Percentiles rank a stretch among this genome's conserved stretches.
These are phyloP conservation scores for Sebastes itinus DNA, from an alignment of 2,797 vertebrate genomes.

Conservation along the genomic window DNA sequence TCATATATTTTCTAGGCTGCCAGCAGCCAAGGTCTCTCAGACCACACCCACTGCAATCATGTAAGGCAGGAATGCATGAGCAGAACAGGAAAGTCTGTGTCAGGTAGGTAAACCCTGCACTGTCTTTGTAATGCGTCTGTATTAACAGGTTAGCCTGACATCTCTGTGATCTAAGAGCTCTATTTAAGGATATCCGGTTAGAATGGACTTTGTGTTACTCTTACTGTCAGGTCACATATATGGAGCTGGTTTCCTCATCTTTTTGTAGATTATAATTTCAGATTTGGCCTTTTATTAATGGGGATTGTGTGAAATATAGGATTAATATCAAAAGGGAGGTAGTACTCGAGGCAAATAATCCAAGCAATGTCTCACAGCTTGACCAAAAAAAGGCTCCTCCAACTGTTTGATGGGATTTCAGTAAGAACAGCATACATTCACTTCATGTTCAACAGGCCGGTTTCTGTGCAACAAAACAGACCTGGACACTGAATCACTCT, in stretches of 20 bases:
- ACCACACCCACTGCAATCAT: constrained; percentile 86
- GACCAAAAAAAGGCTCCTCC: constrained; percentile 59
- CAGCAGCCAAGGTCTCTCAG: constrained; percentile 84
- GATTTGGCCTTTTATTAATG: constrained; percentile 18
- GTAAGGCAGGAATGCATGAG: constrained; percentile 84
- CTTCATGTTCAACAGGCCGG: constrained; percentile 59
- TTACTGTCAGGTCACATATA: constrained; percentile 7
- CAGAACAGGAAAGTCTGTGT: constrained; percentile 85
- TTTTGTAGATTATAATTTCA: constrained; percentile 9
- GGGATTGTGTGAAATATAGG: constrained; percentile 52
- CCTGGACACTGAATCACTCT: constrained; percentile 51
- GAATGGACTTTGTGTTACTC: constrained; percentile 11
- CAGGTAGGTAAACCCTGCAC: constrained; percentile 72
- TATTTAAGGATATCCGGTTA: constrained; percentile 46
- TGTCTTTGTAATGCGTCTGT: constrained; percentile 68
- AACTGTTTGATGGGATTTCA: constrained; percentile 62
- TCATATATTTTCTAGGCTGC: constrained; percentile 80
- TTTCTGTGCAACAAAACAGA: constrained; percentile 73
- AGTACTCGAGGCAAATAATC: constrained; percentile 73
- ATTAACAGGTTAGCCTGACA: constrained; percentile 71
- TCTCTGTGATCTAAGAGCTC: constrained; percentile 46
- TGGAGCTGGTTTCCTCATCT: neutral
- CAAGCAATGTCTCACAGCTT: constrained; percentile 80
- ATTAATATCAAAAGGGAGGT: constrained; percentile 72
- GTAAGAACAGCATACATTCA: constrained; percentile 70